phyloP scores from a whole-genome alignment of 2,797 vertebrate species.

The Cryptoprocta ferox region DNA sequence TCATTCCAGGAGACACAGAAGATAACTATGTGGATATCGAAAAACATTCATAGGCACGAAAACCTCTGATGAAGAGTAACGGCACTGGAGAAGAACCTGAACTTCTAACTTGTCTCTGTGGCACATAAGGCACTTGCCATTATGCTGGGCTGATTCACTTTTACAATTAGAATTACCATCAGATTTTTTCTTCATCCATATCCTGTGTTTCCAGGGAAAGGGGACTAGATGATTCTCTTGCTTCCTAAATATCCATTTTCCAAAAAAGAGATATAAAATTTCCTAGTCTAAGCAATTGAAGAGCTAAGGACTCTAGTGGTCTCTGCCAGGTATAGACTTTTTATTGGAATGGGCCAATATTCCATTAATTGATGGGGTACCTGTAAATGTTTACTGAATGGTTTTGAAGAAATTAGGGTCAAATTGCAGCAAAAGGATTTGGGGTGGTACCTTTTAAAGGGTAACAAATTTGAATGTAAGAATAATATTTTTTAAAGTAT shows the following conservation, averaged over 20 bases:
- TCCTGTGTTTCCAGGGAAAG: neutral
- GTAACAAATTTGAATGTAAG: neutral
- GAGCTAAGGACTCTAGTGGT: neutral
- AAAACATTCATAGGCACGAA: neutral
- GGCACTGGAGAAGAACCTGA: neutral
- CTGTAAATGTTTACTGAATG: neutral
- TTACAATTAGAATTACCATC: neutral
- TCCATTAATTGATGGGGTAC: neutral
- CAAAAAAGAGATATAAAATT: neutral
- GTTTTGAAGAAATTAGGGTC: neutral
- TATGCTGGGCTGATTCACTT: neutral
- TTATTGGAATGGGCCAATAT: neutral
- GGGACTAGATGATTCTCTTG: neutral
- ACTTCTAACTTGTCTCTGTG: neutral
- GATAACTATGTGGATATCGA: neutral
- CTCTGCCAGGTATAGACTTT: neutral
- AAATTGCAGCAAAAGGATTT: neutral
- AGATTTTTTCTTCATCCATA: neutral
- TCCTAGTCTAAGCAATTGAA: neutral
- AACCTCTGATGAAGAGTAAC: neutral
- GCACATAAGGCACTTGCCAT: neutral
- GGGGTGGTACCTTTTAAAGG: neutral
- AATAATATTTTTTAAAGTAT: neutral
- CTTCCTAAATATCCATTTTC: neutral
- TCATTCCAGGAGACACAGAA: slow-evolving; percentile 18